Evolutionary conservation across 2,113 vertebrate genomes (phyloP).

Genomic region (Sylvicapra grimmia): DNA sequence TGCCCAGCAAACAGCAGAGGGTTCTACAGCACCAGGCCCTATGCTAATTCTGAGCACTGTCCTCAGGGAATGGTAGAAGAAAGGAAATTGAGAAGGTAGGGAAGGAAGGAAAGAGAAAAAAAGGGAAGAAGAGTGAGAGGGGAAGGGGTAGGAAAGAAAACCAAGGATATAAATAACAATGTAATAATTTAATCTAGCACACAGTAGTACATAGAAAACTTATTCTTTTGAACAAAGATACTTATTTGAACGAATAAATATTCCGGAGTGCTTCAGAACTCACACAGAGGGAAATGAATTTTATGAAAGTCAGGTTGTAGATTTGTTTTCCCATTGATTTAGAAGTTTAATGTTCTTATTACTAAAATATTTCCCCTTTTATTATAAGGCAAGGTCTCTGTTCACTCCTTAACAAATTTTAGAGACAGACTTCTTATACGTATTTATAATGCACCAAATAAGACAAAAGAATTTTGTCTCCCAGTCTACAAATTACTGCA

Average conservation of each 20-base stretch:
- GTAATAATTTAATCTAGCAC: not conserved
- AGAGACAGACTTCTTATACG: not conserved
- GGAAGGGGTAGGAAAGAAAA: not conserved
- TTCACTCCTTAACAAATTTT: not conserved
- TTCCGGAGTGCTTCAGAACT: not conserved
- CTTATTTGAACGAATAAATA: not conserved
- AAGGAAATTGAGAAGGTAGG: not conserved
- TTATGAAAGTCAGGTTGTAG: not conserved
- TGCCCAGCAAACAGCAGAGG: not conserved
- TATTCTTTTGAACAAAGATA: not conserved
- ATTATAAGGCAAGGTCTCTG: not conserved
- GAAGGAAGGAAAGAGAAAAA: not conserved
- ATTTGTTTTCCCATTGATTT: not conserved
- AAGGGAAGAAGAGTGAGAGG: not conserved
- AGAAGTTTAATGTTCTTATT: not conserved
- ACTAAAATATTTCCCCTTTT: not conserved
- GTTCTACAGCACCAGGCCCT: not conserved
- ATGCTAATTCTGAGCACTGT: not conserved
- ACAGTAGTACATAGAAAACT: not conserved
- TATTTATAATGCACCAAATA: not conserved
- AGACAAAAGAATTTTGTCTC: not conserved
- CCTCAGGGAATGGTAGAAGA: not conserved
- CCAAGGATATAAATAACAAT: not conserved
- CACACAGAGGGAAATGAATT: not conserved
- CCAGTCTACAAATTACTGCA: not conserved